A percentile compares a stretch with the other conserved stretches of the same genome.
phyloP scores from a whole-genome alignment of 2,888 invertebrate species.

The Argyresthia albistria region DNA sequence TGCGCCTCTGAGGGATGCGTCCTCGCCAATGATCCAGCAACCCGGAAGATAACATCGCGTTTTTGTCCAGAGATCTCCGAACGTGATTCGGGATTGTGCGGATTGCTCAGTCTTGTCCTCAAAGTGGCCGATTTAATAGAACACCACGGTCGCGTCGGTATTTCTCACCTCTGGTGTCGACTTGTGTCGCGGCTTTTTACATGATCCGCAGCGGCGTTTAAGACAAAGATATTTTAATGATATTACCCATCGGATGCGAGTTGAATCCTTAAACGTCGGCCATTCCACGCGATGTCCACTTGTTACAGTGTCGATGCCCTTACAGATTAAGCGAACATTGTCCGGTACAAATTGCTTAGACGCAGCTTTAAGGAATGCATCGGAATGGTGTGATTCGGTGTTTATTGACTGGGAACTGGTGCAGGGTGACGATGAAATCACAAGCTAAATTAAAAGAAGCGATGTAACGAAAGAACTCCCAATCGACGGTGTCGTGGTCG shows the following conservation, averaged over 20 bases:
- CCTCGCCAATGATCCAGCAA: slow-evolving; percentile 14
- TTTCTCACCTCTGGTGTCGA: slow-evolving; percentile 64
- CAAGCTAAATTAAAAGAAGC: slow-evolving; percentile 61
- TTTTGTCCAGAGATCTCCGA: slow-evolving; percentile 20
- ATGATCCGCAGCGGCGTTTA: slow-evolving; percentile 51
- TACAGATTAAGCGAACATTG: slow-evolving; percentile 43
- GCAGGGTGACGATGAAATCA: slow-evolving; percentile 42
- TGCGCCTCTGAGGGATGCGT: slow-evolving; percentile 23
- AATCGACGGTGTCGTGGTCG: slow-evolving; percentile 37
- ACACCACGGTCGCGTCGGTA: slow-evolving; percentile 38
- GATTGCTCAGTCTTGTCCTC: slow-evolving; percentile 29
- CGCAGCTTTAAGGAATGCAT: slow-evolving; percentile 53
- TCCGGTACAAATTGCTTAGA: slow-evolving; percentile 60
- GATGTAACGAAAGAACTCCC: slow-evolving; percentile 49
- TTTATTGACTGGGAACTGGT: slow-evolving; percentile 53
- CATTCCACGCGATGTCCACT: slow-evolving; percentile 39
- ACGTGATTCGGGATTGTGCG: slow-evolving; percentile 16
- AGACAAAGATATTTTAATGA: slow-evolving; percentile 71
- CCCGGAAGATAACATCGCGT: slow-evolving; percentile 19
- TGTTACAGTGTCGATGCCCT: slow-evolving; percentile 61
- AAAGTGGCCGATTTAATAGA: slow-evolving; percentile 44
- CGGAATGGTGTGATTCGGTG: slow-evolving; percentile 24
- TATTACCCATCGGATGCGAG: slow-evolving; percentile 63
- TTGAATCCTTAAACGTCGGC: slow-evolving; percentile 63
- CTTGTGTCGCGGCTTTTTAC: slow-evolving; percentile 38